A percentile compares a stretch with the other conserved stretches of the same genome.
Evolutionary conservation across 2,888 invertebrate genomes (phyloP).

Genomic region (Tetragonisca angustula): DNA sequence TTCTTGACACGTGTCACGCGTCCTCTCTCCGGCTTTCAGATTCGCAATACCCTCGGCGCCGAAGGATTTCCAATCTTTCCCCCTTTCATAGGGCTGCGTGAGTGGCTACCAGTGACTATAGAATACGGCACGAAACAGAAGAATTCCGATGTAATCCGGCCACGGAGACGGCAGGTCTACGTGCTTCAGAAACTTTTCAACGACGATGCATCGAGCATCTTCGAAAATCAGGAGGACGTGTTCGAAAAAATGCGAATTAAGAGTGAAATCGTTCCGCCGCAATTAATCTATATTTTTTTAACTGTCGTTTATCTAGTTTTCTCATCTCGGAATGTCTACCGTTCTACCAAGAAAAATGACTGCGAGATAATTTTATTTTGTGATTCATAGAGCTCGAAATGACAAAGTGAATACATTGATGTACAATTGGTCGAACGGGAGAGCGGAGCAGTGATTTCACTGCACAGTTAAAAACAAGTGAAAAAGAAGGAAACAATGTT

Average conservation of each 20-base stretch:
- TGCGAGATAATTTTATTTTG: background rate
- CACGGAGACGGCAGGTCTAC: slow-evolving; percentile 40
- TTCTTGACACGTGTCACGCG: slow-evolving; percentile 61
- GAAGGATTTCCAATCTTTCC: slow-evolving; percentile 63
- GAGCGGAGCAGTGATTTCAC: too few relatives aligned
- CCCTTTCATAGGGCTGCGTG: slow-evolving; percentile 43
- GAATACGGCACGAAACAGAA: slow-evolving; percentile 53
- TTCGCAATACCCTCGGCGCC: slow-evolving; percentile 52
- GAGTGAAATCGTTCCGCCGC: too few relatives aligned
- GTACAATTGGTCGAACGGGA: too few relatives aligned
- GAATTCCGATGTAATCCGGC: slow-evolving; percentile 49
- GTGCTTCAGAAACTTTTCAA: slow-evolving; percentile 26
- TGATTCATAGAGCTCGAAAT: background rate
- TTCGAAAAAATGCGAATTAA: background rate
- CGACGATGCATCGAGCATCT: background rate
- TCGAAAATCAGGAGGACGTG: background rate
- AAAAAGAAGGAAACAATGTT: too few relatives aligned
- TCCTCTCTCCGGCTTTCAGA: slow-evolving; percentile 48
- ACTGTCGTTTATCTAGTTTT: background rate
- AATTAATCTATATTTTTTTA: background rate
- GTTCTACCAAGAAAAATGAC: background rate
- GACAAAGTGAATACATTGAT: too few relatives aligned
- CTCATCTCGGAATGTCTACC: background rate
- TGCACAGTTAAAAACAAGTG: too few relatives aligned
- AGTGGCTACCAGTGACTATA: slow-evolving; percentile 36